Evolutionary conservation across 2,888 invertebrate species (phyloP).

Genomic region (Malacosoma neustria): DNA sequence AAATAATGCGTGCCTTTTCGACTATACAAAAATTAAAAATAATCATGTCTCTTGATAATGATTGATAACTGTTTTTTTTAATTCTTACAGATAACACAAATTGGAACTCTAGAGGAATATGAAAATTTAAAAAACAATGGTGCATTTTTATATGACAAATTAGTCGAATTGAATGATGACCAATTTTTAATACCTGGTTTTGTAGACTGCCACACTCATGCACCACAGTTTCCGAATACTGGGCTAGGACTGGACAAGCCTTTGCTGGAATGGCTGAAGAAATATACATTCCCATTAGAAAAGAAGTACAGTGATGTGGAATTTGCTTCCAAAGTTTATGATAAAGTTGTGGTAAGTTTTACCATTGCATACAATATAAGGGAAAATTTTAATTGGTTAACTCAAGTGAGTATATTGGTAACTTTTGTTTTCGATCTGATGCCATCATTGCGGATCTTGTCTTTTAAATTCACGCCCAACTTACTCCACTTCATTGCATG

Average conservation of each 20-base stretch:
- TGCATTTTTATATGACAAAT: conserved; percentile 23
- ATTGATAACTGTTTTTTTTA: conserved; percentile 5
- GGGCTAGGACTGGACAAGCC: conserved; percentile 88
- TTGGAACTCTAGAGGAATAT: conserved; percentile 31
- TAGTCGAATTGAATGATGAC: conserved; percentile 29
- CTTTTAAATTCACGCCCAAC: too few species aligned
- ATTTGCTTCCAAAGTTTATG: conserved; percentile 82
- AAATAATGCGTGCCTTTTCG: too few species aligned
- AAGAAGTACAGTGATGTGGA: conserved; percentile 78
- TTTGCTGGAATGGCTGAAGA: conserved; percentile 88
- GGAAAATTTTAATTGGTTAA: too few species aligned
- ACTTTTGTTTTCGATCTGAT: too few species aligned
- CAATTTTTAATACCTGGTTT: conserved; percentile 92
- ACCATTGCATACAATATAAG: too few species aligned
- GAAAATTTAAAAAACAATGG: conserved; percentile 18
- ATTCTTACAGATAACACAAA: conserved; percentile 37
- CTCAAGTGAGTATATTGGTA: too few species aligned
- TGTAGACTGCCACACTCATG: conserved; percentile 93
- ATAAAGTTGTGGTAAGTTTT: conserved; percentile 85
- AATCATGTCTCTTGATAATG: too few species aligned
- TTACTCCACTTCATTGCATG: too few species aligned
- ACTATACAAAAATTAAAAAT: too few species aligned
- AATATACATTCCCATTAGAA: conserved; percentile 91
- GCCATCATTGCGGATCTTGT: too few species aligned
- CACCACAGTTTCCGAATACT: conserved; percentile 90